Evolutionary conservation across 2,113 vertebrate genomes (phyloP).

Genomic region (Psephotus haematonotus): DNA sequence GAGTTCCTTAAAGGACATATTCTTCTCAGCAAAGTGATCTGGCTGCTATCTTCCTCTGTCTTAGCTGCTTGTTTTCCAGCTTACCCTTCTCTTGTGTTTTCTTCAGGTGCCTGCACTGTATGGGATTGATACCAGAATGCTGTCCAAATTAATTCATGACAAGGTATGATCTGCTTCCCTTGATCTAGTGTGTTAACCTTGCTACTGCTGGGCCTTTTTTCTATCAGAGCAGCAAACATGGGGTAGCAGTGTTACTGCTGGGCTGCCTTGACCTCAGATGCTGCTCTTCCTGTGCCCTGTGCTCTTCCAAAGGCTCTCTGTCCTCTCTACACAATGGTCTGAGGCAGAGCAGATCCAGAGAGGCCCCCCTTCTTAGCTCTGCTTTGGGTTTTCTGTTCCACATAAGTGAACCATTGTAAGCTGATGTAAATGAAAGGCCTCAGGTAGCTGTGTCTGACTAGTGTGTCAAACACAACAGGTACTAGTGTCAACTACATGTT

Average conservation of each 20-base stretch:
- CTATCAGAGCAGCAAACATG: not conserved
- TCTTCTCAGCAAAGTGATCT: not conserved
- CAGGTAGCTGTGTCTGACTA: not conserved
- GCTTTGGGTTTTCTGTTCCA: not conserved
- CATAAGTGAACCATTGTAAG: not conserved
- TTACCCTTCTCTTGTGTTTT: not conserved
- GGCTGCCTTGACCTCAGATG: not conserved
- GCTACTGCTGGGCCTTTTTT: not conserved
- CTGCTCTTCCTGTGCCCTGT: not conserved
- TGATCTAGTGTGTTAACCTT: not conserved
- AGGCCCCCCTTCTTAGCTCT: not conserved
- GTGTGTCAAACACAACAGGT: not conserved
- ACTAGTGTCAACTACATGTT: not conserved
- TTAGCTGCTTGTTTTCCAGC: not conserved
- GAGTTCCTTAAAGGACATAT: not conserved
- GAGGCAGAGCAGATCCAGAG: not conserved
- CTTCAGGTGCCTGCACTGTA: slow-evolving; percentile 90
- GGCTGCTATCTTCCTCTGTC: not conserved
- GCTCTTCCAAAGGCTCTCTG: not conserved
- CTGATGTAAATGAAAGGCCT: not conserved
- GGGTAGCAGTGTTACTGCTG: not conserved
- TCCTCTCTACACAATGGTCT: not conserved
- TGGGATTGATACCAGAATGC: slow-evolving; percentile 94
- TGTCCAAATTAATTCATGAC: slow-evolving; percentile 91
- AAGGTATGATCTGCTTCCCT: slow-evolving; percentile 77